Base-by-base conservation (phyloP, 2,797 vertebrate genomes). In the Dicrostonyx torquatus region DNA sequence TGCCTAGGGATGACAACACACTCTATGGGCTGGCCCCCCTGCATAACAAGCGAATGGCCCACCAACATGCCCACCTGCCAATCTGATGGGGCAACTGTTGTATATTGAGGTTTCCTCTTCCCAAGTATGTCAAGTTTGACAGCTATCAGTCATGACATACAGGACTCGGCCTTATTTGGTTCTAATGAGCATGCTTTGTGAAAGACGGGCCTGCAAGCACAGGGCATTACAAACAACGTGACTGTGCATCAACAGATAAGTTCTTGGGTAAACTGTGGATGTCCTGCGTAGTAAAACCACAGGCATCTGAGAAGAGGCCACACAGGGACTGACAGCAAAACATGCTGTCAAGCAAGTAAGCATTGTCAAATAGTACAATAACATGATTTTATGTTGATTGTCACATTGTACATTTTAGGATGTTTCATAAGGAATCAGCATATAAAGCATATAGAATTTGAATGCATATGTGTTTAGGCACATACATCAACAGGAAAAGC, bases 171-270 rank as follows among this genome's bases (percentile, higher is more conserved):
- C 4, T 87, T 73, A 11, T 88, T 92, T 82, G 37, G 66, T 5
- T 73, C 53, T 50, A 48, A 91, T 8, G n/a, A 84, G 48, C 48
- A 60, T 77, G 24, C 66, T 92, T 53, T 77, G 22, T 73, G 40
- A 90, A 80, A 77, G 66, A 85, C 60, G 87, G 76, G 18, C 18
- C 77, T 78, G 53, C 48, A 34, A 84, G 6, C n/a, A 83, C 43
- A 83, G 82, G 86, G 55, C 34, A 95, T 43, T 70, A 77, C 45
- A 75, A 93, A 26, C 72, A 92, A 85, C 43, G 66, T 22, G 31
- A 78, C 43, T 87, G 18, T 24, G 91, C 40, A 86, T 40, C 88
- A 92, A 82, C 10, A 84, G 31, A 55, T 20, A 96, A 82, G 66
- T 78, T 6, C 1, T 37, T 94, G 53, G 53, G 13, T 68, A 96